Percentiles rank a stretch among this genome's conserved stretches.
Conservation (phyloP, 2,113 vertebrate genomes). For the Gnathonemus longibarbis region DNA sequence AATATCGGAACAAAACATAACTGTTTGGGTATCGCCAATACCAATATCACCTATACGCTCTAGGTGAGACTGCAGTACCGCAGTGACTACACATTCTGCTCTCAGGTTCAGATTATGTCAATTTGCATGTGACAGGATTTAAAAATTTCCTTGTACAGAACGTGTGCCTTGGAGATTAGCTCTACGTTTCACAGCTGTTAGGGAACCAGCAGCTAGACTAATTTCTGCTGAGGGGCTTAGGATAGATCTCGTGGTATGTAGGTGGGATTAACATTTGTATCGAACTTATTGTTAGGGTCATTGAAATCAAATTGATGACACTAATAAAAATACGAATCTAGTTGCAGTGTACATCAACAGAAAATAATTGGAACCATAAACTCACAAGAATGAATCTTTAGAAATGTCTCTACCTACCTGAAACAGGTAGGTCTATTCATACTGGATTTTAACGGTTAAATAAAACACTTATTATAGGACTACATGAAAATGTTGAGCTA, state of each 20-base stretch:
- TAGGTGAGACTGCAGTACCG: neutral
- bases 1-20: neutral
- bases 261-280: neutral
- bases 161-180: neutral
- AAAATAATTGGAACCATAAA: neutral
- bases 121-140: neutral
- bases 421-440: neutral
- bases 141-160: neutral
- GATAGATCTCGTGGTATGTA: neutral
- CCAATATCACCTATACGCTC: neutral
- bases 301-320: neutral
- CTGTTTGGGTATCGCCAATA: neutral
- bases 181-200: neutral
- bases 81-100: neutral
- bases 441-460: neutral
- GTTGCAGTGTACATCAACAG: neutral
- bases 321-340: neutral
- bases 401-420: no score
- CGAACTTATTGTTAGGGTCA: neutral
- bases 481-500: neutral
- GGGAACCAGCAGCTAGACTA: neutral
- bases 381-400: neutral
- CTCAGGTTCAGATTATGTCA: no score
- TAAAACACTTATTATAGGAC: neutral
- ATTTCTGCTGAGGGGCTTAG: neutral